phyloP scores from a whole-genome alignment of 2,888 invertebrate species.

The Callimorpha dominula region DNA sequence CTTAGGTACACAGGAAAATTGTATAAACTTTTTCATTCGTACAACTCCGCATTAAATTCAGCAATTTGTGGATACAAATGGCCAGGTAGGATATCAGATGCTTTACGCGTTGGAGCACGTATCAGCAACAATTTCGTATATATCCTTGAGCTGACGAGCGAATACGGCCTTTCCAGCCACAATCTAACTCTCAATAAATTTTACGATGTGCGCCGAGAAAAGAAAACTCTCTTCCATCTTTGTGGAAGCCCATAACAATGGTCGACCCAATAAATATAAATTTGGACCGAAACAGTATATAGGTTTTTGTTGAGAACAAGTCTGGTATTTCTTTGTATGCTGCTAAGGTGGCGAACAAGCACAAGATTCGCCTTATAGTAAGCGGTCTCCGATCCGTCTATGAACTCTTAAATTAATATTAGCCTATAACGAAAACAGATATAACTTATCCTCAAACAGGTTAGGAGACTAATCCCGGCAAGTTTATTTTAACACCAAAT shows the following conservation, averaged over 20 bases:
- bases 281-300: slow-evolving; percentile 5
- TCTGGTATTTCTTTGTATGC: not conserved
- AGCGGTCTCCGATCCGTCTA: not conserved
- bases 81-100: slow-evolving; percentile 52
- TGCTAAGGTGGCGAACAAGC: not conserved
- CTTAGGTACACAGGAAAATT: not conserved
- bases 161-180: slow-evolving; percentile 36
- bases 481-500: not conserved
- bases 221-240: slow-evolving; percentile 40
- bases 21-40: not conserved
- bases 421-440: not conserved
- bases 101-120: slow-evolving; percentile 50
- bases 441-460: not conserved
- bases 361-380: not conserved
- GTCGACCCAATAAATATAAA: slow-evolving; percentile 22
- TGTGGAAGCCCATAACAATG: slow-evolving; percentile 20
- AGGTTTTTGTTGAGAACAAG: slow-evolving; percentile 10
- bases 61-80: slow-evolving; percentile 39
- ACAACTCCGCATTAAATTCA: slow-evolving; percentile 6
- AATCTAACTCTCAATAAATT: slow-evolving; percentile 52
- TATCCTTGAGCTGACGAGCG: slow-evolving; percentile 35
- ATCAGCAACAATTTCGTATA: slow-evolving; percentile 45
- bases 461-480: not conserved
- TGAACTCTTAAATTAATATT: not conserved
- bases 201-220: slow-evolving; percentile 45